Evolutionary conservation across 1,140 invertebrate species (phyloP).

Genomic region (Cyrtorhinus lividipennis): DNA sequence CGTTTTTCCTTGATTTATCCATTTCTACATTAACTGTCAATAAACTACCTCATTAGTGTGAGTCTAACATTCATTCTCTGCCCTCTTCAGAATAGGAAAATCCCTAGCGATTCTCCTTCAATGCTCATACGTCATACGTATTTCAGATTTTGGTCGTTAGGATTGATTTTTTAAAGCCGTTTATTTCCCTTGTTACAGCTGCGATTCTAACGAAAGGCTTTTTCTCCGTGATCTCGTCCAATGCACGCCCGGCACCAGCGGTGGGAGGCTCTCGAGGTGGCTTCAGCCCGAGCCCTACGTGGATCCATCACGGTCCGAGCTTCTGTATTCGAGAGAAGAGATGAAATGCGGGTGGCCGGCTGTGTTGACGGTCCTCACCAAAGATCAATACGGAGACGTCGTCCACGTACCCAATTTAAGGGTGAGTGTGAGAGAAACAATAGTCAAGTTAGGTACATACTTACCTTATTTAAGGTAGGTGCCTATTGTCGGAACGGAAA

Average conservation of each 20-base stretch:
- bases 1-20: too few species aligned
- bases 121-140: too few species aligned
- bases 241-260: constrained; percentile 70
- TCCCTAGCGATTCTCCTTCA: too few species aligned
- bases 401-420: constrained; percentile 73
- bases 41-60: too few species aligned
- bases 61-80: too few species aligned
- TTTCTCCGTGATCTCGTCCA: constrained; percentile 88
- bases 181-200: constrained; percentile 33
- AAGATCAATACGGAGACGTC: constrained; percentile 83
- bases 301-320: constrained; percentile 71
- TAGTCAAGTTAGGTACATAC: neutral
- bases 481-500: neutral
- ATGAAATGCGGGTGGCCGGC: constrained; percentile 69
- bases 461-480: neutral
- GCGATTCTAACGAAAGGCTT: constrained; percentile 77
- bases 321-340: constrained; percentile 52
- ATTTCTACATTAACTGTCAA: too few species aligned
- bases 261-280: constrained; percentile 84
- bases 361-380: constrained; percentile 64
- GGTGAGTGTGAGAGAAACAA: constrained; percentile 45
- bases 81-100: too few species aligned
- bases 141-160: too few species aligned
- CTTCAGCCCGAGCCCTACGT: constrained; percentile 83
- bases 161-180: too few species aligned